Evolutionary conservation across 2,113 vertebrate genomes (phyloP).

Genomic region (Petaurus breviceps): DNA sequence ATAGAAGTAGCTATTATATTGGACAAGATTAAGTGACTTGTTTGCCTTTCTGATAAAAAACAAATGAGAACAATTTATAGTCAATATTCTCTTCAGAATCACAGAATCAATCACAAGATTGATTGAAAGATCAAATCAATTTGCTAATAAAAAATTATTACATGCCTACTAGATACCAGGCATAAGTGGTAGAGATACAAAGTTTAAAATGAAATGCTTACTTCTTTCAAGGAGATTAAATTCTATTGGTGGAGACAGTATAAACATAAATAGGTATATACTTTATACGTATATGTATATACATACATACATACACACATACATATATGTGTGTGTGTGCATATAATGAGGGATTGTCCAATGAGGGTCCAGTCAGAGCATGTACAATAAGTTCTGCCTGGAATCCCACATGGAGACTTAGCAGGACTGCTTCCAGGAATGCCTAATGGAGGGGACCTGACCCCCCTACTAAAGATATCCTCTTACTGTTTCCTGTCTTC

Average conservation of each 20-base stretch:
- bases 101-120: neutral
- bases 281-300: neutral
- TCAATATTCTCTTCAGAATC: neutral
- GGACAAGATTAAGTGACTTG: neutral
- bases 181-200: neutral
- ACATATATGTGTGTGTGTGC: neutral
- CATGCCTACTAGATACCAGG: neutral
- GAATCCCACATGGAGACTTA: neutral
- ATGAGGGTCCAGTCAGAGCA: neutral
- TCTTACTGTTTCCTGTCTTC: neutral
- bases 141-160: neutral
- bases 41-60: neutral
- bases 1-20: neutral
- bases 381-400: neutral
- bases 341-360: neutral
- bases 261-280: neutral
- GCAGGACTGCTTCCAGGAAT: neutral
- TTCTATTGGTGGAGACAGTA: neutral
- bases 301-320: too few relatives aligned
- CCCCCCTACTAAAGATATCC: neutral
- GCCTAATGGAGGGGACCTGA: neutral
- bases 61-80: neutral
- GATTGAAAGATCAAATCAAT: neutral
- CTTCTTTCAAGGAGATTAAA: neutral
- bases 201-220: neutral